These are phyloP conservation scores for Oophaga sylvatica DNA, from an alignment of 2,797 vertebrate genomes.

Conservation along the genomic window DNA sequence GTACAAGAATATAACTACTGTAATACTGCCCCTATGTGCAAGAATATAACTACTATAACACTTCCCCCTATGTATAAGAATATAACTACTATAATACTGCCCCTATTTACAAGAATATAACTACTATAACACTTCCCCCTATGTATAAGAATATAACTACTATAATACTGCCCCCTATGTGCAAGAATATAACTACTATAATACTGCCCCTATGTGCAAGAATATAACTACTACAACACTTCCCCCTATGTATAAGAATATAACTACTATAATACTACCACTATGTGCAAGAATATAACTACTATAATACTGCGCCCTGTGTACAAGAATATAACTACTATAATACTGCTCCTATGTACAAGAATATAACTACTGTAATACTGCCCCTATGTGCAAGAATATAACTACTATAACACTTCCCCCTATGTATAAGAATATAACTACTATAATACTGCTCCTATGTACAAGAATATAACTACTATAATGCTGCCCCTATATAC, in stretches of 20 bases:
- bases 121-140: neutral
- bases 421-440: constrained; percentile 20
- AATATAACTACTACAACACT: constrained; percentile 17
- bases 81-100: constrained; percentile 1
- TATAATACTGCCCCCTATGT: constrained; percentile 3
- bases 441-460: constrained; percentile 11
- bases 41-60: constrained; percentile 9
- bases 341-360: too few relatives aligned
- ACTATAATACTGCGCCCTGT: constrained; percentile 20
- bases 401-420: too few relatives aligned
- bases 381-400: too few relatives aligned
- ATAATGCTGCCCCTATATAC: constrained; percentile 9
- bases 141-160: neutral
- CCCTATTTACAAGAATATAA: neutral
- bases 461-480: constrained; percentile 6
- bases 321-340: too few relatives aligned
- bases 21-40: neutral
- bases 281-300: constrained; percentile 20
- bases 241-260: constrained; percentile 14
- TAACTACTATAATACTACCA: constrained; percentile 12
- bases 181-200: constrained; percentile 17
- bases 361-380: too few relatives aligned
- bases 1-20: constrained; percentile 2
- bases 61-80: neutral
- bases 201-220: neutral